Evolutionary conservation across 2,113 vertebrate genomes (phyloP).

Genomic region (Tringa solitaria): DNA sequence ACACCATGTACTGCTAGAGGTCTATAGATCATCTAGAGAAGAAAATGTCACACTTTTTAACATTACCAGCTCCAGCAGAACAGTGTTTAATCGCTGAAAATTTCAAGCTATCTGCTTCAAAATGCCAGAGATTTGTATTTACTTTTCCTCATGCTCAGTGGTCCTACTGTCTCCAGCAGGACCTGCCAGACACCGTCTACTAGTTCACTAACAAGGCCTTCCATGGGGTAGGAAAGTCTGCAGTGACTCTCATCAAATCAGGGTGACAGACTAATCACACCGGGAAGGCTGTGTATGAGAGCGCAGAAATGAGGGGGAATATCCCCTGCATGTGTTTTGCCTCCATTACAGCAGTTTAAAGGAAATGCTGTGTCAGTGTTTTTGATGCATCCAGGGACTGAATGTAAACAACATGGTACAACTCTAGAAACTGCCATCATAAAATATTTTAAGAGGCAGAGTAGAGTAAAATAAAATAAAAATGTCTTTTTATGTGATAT

Average conservation of each 20-base stretch:
- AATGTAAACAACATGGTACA: conserved; percentile 83
- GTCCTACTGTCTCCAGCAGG: not conserved
- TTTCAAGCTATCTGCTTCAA: not conserved
- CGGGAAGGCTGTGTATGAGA: not conserved
- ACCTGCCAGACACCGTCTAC: not conserved
- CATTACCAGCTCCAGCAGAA: not conserved
- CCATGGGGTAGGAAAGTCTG: not conserved
- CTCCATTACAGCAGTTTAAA: conserved; percentile 56
- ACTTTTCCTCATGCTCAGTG: not conserved
- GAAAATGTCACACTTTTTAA: not conserved
- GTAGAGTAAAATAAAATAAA: conserved; percentile 88
- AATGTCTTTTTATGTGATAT: conserved; percentile 89
- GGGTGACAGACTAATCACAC: conserved; percentile 45
- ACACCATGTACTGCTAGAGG: not conserved
- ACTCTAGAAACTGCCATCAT: conserved; percentile 81
- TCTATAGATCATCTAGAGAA: not conserved
- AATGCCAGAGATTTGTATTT: not conserved
- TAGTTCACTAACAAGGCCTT: not conserved
- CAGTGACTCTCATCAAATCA: not conserved
- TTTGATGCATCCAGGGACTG: conserved; percentile 78
- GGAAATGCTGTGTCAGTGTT: conserved; percentile 78
- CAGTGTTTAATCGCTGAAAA: not conserved
- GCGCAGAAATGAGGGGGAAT: not conserved
- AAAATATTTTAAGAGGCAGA: conserved; percentile 87
- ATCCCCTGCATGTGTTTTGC: conserved; percentile 43